Evolutionary conservation across 2,113 vertebrate species (phyloP).

Genomic region (Chaetura pelagica): DNA sequence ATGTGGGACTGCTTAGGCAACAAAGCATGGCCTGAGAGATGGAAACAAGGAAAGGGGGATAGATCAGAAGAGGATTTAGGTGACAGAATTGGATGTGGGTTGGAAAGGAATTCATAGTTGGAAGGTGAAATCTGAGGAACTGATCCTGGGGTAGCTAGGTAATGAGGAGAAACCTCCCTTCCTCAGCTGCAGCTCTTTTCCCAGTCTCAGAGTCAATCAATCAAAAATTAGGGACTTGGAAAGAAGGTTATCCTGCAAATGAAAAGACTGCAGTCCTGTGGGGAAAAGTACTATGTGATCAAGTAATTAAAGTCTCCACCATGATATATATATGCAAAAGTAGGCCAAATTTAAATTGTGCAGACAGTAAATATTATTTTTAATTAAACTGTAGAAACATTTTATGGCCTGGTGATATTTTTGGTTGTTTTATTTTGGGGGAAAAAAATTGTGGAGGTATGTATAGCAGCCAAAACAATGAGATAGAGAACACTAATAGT

Average conservation of each 20-base stretch:
- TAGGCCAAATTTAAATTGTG: not conserved
- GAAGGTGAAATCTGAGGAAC: slow-evolving; percentile 37
- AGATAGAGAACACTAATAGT: slow-evolving; percentile 27
- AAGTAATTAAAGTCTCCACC: not conserved
- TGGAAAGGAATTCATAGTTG: slow-evolving; percentile 19
- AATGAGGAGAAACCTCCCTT: slow-evolving; percentile 8
- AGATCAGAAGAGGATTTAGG: slow-evolving; percentile 42
- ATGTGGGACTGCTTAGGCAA: slow-evolving; percentile 47
- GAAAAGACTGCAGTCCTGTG: not conserved
- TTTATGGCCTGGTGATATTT: slow-evolving; percentile 60
- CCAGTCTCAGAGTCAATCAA: slow-evolving; percentile 15
- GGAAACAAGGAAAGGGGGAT: not conserved
- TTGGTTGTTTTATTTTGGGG: slow-evolving; percentile 22
- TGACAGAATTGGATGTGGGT: not conserved
- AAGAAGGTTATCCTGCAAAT: not conserved
- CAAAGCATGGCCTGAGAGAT: not conserved
- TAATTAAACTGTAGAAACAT: slow-evolving; percentile 36
- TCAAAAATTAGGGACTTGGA: not conserved
- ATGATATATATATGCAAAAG: not conserved
- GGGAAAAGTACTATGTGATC: not conserved
- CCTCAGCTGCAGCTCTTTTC: slow-evolving; percentile 22
- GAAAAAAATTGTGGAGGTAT: slow-evolving; percentile 25
- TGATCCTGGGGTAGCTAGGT: not conserved
- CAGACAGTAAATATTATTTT: slow-evolving; percentile 62
- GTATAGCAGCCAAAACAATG: slow-evolving; percentile 39